Evolutionary conservation across 2,113 vertebrate species (phyloP).

Genomic region (Chamaetylas fuelleborni): DNA sequence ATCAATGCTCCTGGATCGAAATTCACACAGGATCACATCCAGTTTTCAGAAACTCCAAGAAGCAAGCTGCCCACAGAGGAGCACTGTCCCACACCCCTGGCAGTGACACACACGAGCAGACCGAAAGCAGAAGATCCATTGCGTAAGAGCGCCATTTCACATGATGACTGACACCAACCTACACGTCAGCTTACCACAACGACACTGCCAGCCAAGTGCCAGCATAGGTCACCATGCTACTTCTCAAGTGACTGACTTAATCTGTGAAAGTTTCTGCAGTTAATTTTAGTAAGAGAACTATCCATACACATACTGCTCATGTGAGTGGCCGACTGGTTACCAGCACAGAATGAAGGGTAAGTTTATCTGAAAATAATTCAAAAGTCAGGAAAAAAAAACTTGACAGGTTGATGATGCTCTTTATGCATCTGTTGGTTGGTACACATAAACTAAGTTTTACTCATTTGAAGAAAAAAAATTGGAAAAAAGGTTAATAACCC

Average conservation of each 20-base stretch:
- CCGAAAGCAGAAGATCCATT: background rate
- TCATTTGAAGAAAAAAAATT: background rate
- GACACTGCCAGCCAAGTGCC: background rate
- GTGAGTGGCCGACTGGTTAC: background rate
- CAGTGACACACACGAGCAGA: accelerated
- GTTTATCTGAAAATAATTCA: background rate
- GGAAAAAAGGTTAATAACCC: background rate
- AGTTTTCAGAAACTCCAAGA: background rate
- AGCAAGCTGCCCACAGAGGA: background rate
- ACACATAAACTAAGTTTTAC: background rate
- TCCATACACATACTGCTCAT: background rate
- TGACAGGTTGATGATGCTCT: background rate
- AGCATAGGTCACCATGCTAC: background rate
- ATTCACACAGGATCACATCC: background rate
- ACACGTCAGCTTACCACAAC: background rate
- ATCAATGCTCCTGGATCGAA: background rate
- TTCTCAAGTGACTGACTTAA: conserved; percentile 4
- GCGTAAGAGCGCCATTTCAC: background rate
- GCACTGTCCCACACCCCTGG: background rate
- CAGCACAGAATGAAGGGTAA: background rate
- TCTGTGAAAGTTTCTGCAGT: background rate
- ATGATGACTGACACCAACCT: background rate
- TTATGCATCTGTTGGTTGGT: background rate
- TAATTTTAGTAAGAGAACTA: conserved; percentile 21
- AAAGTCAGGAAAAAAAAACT: background rate